phyloP scores from a whole-genome alignment of 2,113 vertebrate species.

The Rhipidura dahli region DNA sequence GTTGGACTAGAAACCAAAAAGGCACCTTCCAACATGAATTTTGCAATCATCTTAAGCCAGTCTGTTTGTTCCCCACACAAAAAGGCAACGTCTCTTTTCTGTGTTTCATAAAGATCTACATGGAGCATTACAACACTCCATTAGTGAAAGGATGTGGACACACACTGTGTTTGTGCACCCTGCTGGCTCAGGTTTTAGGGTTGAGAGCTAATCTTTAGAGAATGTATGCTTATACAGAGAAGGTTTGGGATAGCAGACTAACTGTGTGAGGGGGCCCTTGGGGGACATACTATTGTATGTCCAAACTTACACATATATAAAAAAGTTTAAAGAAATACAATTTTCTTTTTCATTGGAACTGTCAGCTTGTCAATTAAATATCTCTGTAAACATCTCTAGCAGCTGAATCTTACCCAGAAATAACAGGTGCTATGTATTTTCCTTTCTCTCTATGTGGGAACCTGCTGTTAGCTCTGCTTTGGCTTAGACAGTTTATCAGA shows the following conservation, averaged over 20 bases:
- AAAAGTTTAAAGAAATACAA: neutral
- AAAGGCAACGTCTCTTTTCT: neutral
- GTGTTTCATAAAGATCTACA: neutral
- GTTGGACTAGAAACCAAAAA: neutral
- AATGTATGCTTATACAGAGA: neutral
- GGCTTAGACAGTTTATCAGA: neutral
- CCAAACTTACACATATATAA: neutral
- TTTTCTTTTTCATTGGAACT: neutral
- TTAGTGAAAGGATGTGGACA: neutral
- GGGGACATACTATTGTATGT: neutral
- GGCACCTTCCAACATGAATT: neutral
- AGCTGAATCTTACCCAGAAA: neutral
- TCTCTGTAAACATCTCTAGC: neutral
- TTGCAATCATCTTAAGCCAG: neutral
- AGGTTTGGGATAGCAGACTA: neutral
- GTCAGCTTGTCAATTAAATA: neutral
- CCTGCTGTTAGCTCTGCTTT: neutral
- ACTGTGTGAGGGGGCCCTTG: no score
- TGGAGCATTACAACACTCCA: neutral
- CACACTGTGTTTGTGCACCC: neutral
- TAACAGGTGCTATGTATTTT: neutral
- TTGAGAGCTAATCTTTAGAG: neutral
- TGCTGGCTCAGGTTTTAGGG: neutral
- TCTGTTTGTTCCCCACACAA: neutral
- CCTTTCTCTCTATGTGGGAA: neutral